Conservation (phyloP, 2,888 invertebrate species). For the Cremastobaeus sp. region DNA sequence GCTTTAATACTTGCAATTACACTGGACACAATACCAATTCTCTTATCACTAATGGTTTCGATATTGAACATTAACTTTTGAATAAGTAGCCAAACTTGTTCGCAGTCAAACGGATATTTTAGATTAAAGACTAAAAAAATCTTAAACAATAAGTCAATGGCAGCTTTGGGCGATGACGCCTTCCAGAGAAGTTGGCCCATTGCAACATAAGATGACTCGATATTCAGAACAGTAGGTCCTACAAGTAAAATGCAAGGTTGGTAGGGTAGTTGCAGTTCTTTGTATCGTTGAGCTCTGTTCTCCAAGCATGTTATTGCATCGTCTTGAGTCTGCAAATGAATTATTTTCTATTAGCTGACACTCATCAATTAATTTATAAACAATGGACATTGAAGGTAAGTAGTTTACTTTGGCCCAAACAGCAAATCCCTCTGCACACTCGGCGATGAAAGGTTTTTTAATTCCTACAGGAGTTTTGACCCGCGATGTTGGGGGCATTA, state of each 20-base stretch:
- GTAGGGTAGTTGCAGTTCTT: conserved; percentile 39
- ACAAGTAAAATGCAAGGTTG: conserved; percentile 53
- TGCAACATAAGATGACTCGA: conserved; percentile 42
- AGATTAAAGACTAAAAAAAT: conserved; percentile 45
- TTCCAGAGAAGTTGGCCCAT: conserved; percentile 45
- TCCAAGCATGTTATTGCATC: conserved; percentile 32
- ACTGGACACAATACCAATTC: conserved; percentile 53
- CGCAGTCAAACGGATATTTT: conserved; percentile 54
- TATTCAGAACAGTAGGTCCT: conserved; percentile 29
- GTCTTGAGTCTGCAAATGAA: conserved; percentile 40
- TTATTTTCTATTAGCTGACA: neutral
- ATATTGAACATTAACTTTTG: conserved; percentile 52
- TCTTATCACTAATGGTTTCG: conserved; percentile 42
- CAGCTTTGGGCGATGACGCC: conserved; percentile 16
- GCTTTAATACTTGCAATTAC: conserved; percentile 54
- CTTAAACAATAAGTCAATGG: conserved; percentile 49
- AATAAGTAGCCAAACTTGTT: conserved; percentile 55
- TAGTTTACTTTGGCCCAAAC: conserved; percentile 51
- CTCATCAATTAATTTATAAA: neutral
- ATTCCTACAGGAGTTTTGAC: conserved; percentile 53
- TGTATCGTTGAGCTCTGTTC: conserved; percentile 45
- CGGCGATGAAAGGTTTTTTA: conserved; percentile 50
- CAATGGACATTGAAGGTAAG: neutral
- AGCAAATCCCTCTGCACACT: conserved; percentile 55
- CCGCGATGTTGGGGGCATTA: conserved; percentile 52